A percentile compares a stretch with the other conserved stretches of the same genome.
Evolutionary conservation across 1,140 invertebrate genomes (phyloP).

Genomic region (Neodiprion pinetum): DNA sequence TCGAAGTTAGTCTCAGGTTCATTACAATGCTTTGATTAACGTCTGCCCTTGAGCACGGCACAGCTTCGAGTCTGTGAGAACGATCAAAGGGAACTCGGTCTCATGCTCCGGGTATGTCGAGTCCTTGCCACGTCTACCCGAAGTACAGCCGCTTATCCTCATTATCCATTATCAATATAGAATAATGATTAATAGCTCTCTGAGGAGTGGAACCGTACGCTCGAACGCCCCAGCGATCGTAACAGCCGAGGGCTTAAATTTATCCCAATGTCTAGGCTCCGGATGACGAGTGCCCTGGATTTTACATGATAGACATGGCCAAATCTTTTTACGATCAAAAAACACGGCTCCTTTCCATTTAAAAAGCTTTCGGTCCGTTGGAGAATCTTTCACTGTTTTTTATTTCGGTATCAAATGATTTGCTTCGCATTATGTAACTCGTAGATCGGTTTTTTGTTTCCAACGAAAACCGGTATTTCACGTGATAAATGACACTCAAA

Average conservation of each 20-base stretch:
- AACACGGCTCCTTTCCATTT: no score
- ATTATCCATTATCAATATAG: constrained; percentile 50
- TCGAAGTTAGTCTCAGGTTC: neutral
- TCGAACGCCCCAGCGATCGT: neutral
- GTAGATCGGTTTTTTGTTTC: no score
- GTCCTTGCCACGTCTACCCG: constrained; percentile 29
- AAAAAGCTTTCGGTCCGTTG: no score
- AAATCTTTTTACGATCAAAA: no score
- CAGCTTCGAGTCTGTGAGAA: constrained; percentile 28
- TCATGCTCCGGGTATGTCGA: constrained; percentile 34
- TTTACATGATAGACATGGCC: no score
- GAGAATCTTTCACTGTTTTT: no score
- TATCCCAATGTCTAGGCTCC: neutral
- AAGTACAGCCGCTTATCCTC: constrained; percentile 45
- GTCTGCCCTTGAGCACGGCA: constrained; percentile 29
- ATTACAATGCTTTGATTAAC: constrained; percentile 21
- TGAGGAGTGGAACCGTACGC: neutral
- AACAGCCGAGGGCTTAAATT: neutral
- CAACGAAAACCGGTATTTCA: no score
- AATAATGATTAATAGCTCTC: constrained; percentile 47
- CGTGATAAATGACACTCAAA: no score
- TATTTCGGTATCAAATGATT: no score
- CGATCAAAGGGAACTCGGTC: constrained; percentile 33
- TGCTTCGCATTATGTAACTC: no score
- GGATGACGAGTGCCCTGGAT: no score